Base-by-base conservation (phyloP, 2,113 vertebrate species). In the Arizona elegans region DNA sequence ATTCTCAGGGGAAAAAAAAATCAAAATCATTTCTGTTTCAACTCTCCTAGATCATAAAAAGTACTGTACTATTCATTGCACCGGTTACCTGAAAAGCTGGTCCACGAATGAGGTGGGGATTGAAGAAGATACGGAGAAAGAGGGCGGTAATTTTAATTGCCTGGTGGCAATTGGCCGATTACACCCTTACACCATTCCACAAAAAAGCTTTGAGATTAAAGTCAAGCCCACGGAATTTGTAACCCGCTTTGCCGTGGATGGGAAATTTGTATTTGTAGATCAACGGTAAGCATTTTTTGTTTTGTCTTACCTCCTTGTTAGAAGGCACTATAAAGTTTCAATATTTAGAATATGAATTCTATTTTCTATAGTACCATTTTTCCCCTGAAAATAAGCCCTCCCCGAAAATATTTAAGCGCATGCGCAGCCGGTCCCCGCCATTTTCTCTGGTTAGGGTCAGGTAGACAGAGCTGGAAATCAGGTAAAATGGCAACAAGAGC, bases 201-300 rank as follows among this genome's bases (percentile, higher is more conserved):
- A 98, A 95, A 97, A 97, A 92, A 98, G 98, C 50, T 97, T 98
- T 91, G 98, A 99, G 87, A 97, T 99, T 91, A 95, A 97, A 94
- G 98, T 99, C 92, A 98, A 98, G 96, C 97, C 98, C 92, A 98
- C 98, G 8, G 98, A 98, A 96, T 99, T 99, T 95, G 96, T 98
- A 95, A 99, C 98, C 2, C 98, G 98, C 88, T 99, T 97, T 93
- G 98, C 98, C 96, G 98, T 99, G 98, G 98, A 99, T 94, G 98
- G 98, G 59, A 99, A 99, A 96, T 99, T 99, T 97, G 98, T 98
- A 96, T 99, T 98, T 96, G 98, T 99, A 91, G 98, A 99, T 97
- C 98, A 99, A 96, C 98, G 98, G 98, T 99, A 97, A 96, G 94
- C 33, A 0, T 59, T 94, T 62, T 96, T 90, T 59, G 23, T 58